A percentile compares a stretch with the other conserved stretches of the same genome.
These are phyloP conservation scores for Argentina silus DNA, from an alignment of 2,797 vertebrate genomes.

Conservation along the genomic window DNA sequence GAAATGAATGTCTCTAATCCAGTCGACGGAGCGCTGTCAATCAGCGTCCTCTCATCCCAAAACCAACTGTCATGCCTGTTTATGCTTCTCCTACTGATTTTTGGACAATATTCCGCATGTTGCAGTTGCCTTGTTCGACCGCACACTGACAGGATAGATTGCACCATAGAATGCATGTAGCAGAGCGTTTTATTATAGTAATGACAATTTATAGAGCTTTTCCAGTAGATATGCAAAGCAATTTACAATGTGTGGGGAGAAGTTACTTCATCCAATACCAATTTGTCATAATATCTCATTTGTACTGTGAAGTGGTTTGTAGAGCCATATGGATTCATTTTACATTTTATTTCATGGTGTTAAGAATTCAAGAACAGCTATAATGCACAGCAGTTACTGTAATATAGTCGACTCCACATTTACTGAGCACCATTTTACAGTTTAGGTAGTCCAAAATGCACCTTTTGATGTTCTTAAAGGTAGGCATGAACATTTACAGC, in stretches of 20 bases:
- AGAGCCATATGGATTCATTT: no score
- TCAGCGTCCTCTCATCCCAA: slow-evolving; percentile 72
- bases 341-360: no score
- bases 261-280: no score
- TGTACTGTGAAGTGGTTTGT: neutral
- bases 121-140: slow-evolving; percentile 68
- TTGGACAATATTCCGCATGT: slow-evolving; percentile 67
- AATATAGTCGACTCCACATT: neutral
- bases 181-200: no score
- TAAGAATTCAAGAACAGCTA: neutral
- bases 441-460: slow-evolving; percentile 48
- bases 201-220: neutral
- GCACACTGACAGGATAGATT: slow-evolving; percentile 6
- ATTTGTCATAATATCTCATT: neutral
- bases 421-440: slow-evolving; percentile 38
- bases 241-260: no score
- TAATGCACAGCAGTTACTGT: neutral
- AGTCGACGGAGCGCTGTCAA: slow-evolving; percentile 79
- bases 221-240: no score
- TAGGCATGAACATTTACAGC: no score
- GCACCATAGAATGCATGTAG: no score
- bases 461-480: slow-evolving; percentile 23
- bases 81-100: slow-evolving; percentile 66
- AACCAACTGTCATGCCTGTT: slow-evolving; percentile 78
- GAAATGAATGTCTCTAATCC: slow-evolving; percentile 83